Conservation (phyloP, 2,888 invertebrate species). For the Hemistola chrysoprasaria region DNA sequence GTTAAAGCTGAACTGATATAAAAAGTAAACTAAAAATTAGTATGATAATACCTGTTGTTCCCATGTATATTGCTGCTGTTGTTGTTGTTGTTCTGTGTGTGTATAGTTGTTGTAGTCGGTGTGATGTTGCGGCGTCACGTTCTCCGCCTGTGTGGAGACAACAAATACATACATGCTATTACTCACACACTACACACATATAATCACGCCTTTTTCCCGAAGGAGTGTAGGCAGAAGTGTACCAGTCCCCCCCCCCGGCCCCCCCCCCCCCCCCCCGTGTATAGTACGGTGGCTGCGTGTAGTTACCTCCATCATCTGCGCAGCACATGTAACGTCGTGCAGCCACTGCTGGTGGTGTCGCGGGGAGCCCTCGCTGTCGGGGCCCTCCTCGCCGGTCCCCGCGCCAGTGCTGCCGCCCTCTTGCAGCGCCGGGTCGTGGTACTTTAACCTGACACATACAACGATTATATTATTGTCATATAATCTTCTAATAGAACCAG, state of each 20-base stretch:
- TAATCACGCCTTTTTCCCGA: too few species aligned
- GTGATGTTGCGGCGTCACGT: slow-evolving; percentile 45
- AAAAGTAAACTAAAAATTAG: too few species aligned
- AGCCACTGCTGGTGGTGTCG: slow-evolving; percentile 59
- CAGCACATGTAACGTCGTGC: slow-evolving; percentile 45
- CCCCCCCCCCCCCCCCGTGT: too few species aligned
- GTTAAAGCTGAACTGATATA: too few species aligned
- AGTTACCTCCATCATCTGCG: slow-evolving; percentile 39
- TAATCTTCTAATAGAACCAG: too few species aligned
- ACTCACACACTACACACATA: slow-evolving; percentile 7
- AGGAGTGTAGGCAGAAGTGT: too few species aligned
- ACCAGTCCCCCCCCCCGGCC: too few species aligned
- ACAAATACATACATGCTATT: slow-evolving; percentile 18
- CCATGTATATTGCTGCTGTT: slow-evolving; percentile 41
- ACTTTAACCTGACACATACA: slow-evolving; percentile 87
- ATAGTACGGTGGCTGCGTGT: slow-evolving; percentile 33
- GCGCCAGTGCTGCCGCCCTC: slow-evolving; percentile 47
- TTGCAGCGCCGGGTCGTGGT: slow-evolving; percentile 81
- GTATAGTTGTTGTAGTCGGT: slow-evolving; percentile 10
- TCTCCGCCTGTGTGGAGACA: slow-evolving; percentile 18
- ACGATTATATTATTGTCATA: too few species aligned
- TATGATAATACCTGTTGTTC: slow-evolving; percentile 38
- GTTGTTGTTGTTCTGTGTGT: slow-evolving; percentile 2
- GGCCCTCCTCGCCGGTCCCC: slow-evolving; percentile 43
- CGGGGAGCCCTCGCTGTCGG: slow-evolving; percentile 53